Base-by-base conservation (phyloP, 37 sponge, comb jelly and placozoan genomes). In the Halichondria panicea region DNA sequence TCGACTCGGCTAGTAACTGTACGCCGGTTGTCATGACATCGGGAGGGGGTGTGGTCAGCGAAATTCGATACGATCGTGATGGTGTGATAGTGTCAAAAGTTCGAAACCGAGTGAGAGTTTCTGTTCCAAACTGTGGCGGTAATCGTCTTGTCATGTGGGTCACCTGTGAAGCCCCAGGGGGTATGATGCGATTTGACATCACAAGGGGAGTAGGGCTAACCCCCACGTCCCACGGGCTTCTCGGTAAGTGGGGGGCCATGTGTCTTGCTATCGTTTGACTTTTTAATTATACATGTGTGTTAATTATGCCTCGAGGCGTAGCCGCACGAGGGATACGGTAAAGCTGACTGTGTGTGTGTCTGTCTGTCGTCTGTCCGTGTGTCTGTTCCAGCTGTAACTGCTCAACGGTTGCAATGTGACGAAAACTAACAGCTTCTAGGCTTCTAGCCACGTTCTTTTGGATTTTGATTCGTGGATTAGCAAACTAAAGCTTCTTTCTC, bases 201-300 rank as follows among this genome's bases (percentile, higher is more conserved):
- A 45, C 83, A 19, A 63, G 91, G 59, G 91, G 91, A 2, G 4
- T 76, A 36, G 86, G 82, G 44, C 75, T 91, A 13, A 33, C 50
- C 3, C 91, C 91, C 11, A 69, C 82, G 8, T 86, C 87, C 24
- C 91, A 91, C 78, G 91, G 91, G 56, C 58, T 91, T 1, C 52
- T 91, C 55, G 91, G 91, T 91, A 65, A 63, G 75, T 11, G 18
- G n/a, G n/a, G n/a, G n/a, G n/a, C n/a, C n/a, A n/a, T n/a, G n/a
- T n/a, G n/a, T n/a, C n/a, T n/a, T n/a, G n/a, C n/a, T n/a, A n/a
- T n/a, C n/a, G n/a, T n/a, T n/a, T n/a, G n/a, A n/a, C n/a, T n/a
- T n/a, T n/a, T n/a, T n/a, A n/a, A n/a, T n/a, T n/a, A n/a, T n/a
- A n/a, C n/a, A n/a, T n/a, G n/a, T n/a, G n/a, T n/a, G n/a, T n/a